Evolutionary conservation across 2,113 vertebrate genomes (phyloP), one percentile per base, ranked within the genome.

Genomic region (Lontra canadensis): DNA sequence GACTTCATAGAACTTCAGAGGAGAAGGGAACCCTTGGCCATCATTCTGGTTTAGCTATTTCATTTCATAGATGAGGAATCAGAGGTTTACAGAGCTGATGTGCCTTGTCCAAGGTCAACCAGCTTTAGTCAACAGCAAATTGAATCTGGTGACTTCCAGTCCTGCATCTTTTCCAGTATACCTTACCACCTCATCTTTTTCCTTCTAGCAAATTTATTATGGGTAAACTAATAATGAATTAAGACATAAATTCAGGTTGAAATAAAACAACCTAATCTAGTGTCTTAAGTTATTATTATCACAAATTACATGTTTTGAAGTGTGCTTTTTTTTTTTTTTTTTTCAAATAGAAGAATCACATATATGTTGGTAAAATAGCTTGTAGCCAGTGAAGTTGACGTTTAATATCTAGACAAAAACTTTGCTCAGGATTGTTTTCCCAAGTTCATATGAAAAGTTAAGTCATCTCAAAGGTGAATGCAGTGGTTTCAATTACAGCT

Each of bases 261-360:
- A 85, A 61, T 83, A n/a, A 89, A 78, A 82, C 23, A 71, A 11
- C 4, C 52, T 5, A 5, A 61, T 49, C 47, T 63, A 65, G 52
- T 65, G 31, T 96, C 85, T 89, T 94, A 87, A 78, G 29, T 92
- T 21, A 31, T 80, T 92, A 44, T 83, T 67, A 34, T 80, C 18
- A 25, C 36, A 91, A 94, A 82, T 93, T 78, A 44, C 14, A 5
- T 79, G 47, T 87, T 86, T 97, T 95, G 61, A 63, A 5, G 23
- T 71, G 18, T 47, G n/a, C 17, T 93, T 52, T 67, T 76, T 14
- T 73, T 73, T 47, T 73, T 73, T 83, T 79, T 82, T 6, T 52
- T 18, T 6, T 4, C 76, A 67, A 80, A 61, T 82, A 69, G 47
- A 34, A 69, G 71, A n/a, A 23, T 84, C 52, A 31, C 6, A 0